Conservation (phyloP, 1,140 invertebrate species). For the Eurosta solidaginis region DNA sequence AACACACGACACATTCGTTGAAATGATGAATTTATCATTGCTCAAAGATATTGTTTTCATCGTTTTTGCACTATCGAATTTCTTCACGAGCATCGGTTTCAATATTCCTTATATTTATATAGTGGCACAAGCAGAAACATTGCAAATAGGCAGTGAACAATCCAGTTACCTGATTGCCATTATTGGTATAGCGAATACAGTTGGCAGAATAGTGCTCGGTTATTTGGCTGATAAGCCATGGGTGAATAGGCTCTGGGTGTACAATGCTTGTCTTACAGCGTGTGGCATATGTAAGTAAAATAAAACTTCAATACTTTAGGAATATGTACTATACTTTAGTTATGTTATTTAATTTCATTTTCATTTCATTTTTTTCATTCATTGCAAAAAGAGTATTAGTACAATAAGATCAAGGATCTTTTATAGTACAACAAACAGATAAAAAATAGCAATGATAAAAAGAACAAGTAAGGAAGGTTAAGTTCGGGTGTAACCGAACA, state of each 20-base stretch:
- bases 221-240: slow-evolving; percentile 85
- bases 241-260: slow-evolving; percentile 86
- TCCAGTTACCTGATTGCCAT: slow-evolving; percentile 74
- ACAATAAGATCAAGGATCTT: no score
- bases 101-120: slow-evolving; percentile 92
- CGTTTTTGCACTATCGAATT: slow-evolving; percentile 90
- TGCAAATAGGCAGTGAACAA: slow-evolving; percentile 64
- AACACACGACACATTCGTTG: slow-evolving; percentile 70
- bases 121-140: slow-evolving; percentile 68
- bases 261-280: slow-evolving; percentile 82
- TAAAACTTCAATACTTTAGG: neutral
- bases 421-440: no score
- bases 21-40: slow-evolving; percentile 86
- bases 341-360: no score
- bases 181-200: slow-evolving; percentile 84
- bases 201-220: slow-evolving; percentile 85
- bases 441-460: no score
- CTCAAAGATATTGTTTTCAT: slow-evolving; percentile 87
- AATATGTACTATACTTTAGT: neutral
- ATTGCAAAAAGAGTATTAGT: no score
- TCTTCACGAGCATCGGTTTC: slow-evolving; percentile 95
- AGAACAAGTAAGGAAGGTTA: no score
- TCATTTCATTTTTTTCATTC: no score
- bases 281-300: slow-evolving; percentile 76
- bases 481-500: no score